These are phyloP conservation scores for Tragelaphus strepsiceros DNA, from an alignment of 2,113 vertebrate genomes.

Conservation along the genomic window DNA sequence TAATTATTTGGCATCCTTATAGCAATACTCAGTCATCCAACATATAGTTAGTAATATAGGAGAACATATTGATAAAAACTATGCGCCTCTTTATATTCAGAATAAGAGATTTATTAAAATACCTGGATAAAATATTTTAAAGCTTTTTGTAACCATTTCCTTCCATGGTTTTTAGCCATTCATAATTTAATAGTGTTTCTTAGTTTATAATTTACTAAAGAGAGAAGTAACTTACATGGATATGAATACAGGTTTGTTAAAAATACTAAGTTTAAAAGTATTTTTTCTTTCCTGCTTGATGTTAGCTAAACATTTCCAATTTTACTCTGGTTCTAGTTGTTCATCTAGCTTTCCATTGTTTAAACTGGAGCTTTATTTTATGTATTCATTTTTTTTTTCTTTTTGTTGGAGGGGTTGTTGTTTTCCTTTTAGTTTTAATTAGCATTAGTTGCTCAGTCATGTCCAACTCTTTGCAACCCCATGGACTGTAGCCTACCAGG, in stretches of 20 bases:
- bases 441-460: background rate
- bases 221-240: background rate
- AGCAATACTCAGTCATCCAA: background rate
- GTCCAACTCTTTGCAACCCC: background rate
- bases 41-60: background rate
- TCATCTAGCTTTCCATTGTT: background rate
- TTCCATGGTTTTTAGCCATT: background rate
- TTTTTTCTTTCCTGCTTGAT: background rate
- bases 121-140: slow-evolving; percentile 6
- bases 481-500: background rate
- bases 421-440: background rate
- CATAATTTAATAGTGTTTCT: background rate
- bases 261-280: background rate
- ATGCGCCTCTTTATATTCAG: background rate
- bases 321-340: background rate
- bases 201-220: background rate
- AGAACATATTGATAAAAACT: background rate
- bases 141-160: background rate
- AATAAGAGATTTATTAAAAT: background rate
- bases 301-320: background rate
- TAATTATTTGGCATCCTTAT: background rate
- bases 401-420: background rate
- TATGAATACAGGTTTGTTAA: background rate
- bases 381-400: background rate
- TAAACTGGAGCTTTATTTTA: background rate